Evolutionary conservation across 2,888 invertebrate species (phyloP), one percentile per base, ranked within the genome.

Genomic region (Patella depressa): DNA sequence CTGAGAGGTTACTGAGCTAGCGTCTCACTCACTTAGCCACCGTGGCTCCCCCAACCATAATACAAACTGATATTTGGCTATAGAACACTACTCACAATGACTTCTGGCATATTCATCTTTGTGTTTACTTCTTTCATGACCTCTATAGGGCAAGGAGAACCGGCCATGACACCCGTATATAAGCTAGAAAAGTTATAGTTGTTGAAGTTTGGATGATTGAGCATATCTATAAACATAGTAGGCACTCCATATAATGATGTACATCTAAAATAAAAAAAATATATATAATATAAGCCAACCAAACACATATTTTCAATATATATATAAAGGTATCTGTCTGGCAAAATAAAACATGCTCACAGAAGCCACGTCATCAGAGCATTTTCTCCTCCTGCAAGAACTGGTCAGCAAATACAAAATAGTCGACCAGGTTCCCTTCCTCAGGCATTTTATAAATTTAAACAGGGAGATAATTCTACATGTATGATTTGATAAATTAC

Each of bases 211-310:
- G 89, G 89, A 76, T 91, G 89, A 79, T 93, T 93, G 70, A 96
- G 90, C 82, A 96, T 92, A 91, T 96, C 96, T 17, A 96, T 94
- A 90, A 95, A 95, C 96, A 96, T 96, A 3, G 97, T 96, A 9
- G 97, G 96, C 0, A 96, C 96, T 59, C 96, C 96, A 88, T 94
- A 94, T 53, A 95, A 89, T 1, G 94, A 91, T 0, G 94, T 94
- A 87, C 96, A 96, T 86, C 95, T 96, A 86, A 74, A 85, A 83
- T 53, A 65, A 24, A 70, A 78, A n/a, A 54, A 75, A 34, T 54
- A 34, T 19, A 71, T n/a, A 57, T 17, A 70, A 76, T 73, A 54
- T 45, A 45, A 45, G 45, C 45, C 34, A 34, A 34, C 34, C 34
- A 34, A 5, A 4, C 45, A 45, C 45, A 45, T 45, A 45, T 45